Percentiles rank a stretch among this genome's conserved stretches.
Conservation (phyloP, 1,140 invertebrate species). For the Portunus trituberculatus region DNA sequence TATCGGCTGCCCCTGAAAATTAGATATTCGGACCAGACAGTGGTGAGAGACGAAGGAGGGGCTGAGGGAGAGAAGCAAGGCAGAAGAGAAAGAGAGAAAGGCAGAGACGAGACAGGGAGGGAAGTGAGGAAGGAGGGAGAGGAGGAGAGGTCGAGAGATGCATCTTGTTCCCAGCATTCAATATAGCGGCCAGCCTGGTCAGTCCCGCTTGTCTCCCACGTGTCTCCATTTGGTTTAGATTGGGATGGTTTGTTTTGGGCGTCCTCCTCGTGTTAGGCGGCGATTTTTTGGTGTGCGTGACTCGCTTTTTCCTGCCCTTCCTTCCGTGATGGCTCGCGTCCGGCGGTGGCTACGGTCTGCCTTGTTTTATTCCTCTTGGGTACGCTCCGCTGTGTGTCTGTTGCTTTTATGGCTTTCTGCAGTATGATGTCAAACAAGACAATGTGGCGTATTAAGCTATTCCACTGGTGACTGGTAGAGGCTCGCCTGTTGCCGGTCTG, state of each 20-base stretch:
- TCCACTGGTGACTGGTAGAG: too few species aligned
- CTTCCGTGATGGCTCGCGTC: too few species aligned
- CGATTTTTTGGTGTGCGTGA: background rate
- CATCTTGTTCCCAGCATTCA: background rate
- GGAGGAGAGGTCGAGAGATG: background rate
- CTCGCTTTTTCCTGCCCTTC: background rate
- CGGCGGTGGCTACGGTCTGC: too few species aligned
- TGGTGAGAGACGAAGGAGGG: background rate
- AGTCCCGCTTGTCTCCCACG: background rate
- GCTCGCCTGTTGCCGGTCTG: too few species aligned
- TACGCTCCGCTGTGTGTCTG: too few species aligned
- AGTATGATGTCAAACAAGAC: too few species aligned
- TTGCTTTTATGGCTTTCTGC: too few species aligned
- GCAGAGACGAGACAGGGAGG: constrained; percentile 12
- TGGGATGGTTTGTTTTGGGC: background rate
- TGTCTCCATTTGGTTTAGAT: background rate
- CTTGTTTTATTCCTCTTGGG: too few species aligned
- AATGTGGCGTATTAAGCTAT: too few species aligned
- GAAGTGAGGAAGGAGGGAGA: background rate
- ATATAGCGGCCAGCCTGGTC: background rate
- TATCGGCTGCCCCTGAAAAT: background rate
- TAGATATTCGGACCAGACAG: background rate
- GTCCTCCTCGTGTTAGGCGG: background rate
- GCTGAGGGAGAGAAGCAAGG: background rate
- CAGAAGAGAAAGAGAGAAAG: background rate